Percentiles rank a stretch among this genome's conserved stretches.
These are phyloP conservation scores for Itoplectis maculator DNA, from an alignment of 2,888 invertebrate species.

Conservation along the genomic window DNA sequence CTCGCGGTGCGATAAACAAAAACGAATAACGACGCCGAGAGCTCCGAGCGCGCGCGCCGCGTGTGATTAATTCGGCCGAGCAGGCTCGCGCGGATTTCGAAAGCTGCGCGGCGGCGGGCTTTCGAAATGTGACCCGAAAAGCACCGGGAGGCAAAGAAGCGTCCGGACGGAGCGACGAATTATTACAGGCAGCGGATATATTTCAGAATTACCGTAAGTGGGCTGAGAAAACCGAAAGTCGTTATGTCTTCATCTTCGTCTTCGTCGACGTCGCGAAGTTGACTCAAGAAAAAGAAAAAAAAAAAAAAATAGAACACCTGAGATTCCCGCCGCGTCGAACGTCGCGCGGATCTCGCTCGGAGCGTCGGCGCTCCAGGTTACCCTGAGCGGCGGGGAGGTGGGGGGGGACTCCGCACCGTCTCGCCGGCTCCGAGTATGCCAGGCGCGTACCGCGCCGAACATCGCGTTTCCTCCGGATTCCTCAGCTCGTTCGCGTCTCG, in stretches of 20 bases:
- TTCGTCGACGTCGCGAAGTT: conserved; percentile 20
- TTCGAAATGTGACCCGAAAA: conserved; percentile 29
- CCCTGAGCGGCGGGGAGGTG: no score
- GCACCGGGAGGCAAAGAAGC: conserved; percentile 8
- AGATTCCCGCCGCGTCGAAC: conserved; percentile 5
- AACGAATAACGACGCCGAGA: conserved; percentile 45
- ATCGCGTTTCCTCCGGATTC: conserved; percentile 34
- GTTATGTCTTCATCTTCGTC: no score
- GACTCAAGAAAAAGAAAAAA: conserved; percentile 33
- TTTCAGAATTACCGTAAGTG: no score
- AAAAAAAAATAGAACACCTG: conserved; percentile 13
- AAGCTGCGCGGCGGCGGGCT: conserved; percentile 38
- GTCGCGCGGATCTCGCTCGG: conserved; percentile 8
- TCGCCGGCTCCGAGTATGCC: conserved; percentile 34
- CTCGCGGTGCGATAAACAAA: conserved; percentile 54
- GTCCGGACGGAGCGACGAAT: conserved; percentile 30
- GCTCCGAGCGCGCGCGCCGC: conserved; percentile 43
- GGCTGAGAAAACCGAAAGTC: no score
- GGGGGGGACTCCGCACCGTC: conserved; percentile 18
- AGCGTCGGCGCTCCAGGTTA: conserved; percentile 1
- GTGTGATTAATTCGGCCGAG: conserved; percentile 62
- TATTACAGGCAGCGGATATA: conserved; percentile 33
- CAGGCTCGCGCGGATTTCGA: no score
- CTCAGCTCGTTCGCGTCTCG: conserved; percentile 13
- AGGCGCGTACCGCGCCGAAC: conserved; percentile 17